Base-by-base conservation (phyloP, 2,888 invertebrate genomes). In the Branchinecta sandiegonensis region DNA sequence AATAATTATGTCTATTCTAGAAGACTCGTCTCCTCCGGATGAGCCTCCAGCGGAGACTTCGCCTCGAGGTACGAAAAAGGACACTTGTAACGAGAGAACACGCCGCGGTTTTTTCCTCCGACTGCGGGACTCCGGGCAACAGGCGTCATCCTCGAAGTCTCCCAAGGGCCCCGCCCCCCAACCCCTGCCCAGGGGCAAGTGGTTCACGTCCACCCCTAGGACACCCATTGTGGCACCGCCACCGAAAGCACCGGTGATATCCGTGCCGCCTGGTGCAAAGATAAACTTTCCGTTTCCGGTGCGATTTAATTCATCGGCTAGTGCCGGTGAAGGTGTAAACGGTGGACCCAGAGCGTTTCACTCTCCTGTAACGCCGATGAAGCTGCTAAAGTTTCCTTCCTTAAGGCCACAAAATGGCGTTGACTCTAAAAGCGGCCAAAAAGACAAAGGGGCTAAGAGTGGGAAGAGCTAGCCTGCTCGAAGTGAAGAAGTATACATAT, bases 301-400 rank as follows among this genome's bases (percentile, higher is more conserved):
- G 63, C n/a, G 63, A 56, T 56, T 56, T 56, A 56, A 56, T 56
- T 56, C 63, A 56, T 23, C 63, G 8, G 63, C n/a, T 56, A 11
- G 37, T 37, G 37, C 37, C 37, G 37, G 37, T 37, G 37, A 37
- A 37, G 37, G 63, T 10, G 63, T n/a, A 56, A 56, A 56, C n/a
- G 63, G 63, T n/a, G 63, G 63, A 56, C n/a, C 23, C 8, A 56
- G 23, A 56, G 63, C 14, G 23, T 56, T 56, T 23, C 63, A 56
- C 23, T 56, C 63, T 10, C 63, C 63, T n/a, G 63, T 56, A 56
- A 56, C 63, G 23, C 63, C 63, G 23, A 56, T 56, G 63, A 56
- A 56, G 63, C 63, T 56, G n/a, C 23, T 56, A 1, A 56, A 56
- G 23, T 56, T 56, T 56, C 63, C 63, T 23, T 56, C 63, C 14